A percentile compares a stretch with the other conserved stretches of the same genome.
Conservation (phyloP, 2,888 invertebrate genomes). For the Plebejus argus region DNA sequence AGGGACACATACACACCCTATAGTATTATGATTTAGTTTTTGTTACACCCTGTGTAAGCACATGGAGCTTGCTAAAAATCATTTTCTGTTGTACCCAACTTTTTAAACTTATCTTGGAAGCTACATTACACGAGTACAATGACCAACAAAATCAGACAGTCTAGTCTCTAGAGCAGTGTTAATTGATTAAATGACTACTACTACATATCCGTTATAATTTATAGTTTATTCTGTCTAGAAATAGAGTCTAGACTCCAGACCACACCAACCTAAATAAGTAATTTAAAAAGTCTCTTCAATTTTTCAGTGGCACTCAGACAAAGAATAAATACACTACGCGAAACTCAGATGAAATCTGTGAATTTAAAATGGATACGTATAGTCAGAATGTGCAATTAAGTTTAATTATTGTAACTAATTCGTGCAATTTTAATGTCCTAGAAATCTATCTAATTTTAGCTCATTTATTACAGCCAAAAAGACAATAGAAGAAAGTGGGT, state of each 20-base stretch:
- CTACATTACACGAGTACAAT: neutral
- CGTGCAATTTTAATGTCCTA: neutral
- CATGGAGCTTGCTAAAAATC: neutral
- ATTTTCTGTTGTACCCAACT: neutral
- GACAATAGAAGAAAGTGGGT: conserved; percentile 29
- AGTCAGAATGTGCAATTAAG: neutral
- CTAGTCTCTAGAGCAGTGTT: neutral
- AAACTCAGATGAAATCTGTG: too few species aligned
- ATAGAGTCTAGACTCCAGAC: neutral
- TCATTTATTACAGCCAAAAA: conserved; percentile 16
- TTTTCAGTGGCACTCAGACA: too few species aligned
- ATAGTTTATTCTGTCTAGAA: neutral
- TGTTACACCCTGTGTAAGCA: too few species aligned
- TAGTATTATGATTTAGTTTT: too few species aligned
- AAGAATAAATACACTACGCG: too few species aligned
- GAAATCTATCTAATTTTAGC: neutral
- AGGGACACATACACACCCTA: too few species aligned
- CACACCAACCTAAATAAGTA: neutral
- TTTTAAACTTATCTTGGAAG: neutral
- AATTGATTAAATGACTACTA: neutral
- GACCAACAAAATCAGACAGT: neutral
- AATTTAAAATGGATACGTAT: neutral
- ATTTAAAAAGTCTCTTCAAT: too few species aligned
- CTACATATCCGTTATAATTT: too few species aligned
- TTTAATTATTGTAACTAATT: neutral